Evolutionary conservation across 2,113 vertebrate genomes (phyloP), one percentile per base, ranked within the genome.

Genomic region (Donacobius atricapilla): DNA sequence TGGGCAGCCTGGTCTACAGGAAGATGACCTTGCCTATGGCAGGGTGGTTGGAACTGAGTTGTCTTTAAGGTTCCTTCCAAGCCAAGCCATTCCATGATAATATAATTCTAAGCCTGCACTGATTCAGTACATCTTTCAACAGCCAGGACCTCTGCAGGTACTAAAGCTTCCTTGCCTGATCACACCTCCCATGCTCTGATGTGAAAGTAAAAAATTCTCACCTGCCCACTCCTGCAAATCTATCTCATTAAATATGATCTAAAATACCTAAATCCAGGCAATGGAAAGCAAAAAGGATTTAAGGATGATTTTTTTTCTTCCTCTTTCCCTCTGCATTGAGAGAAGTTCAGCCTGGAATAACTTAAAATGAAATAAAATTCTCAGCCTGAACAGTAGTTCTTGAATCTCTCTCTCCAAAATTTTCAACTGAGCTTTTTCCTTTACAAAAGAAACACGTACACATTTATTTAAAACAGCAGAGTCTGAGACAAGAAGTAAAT

Each of bases 171-270:
- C 65, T 60, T 89, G 65, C 58, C 39, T 90, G 65, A 89, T 95
- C 90, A 94, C 94, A 95, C 94, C 87, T 95, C 90, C 91, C 82
- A 90, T 68, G 85, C 75, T 83, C 24, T 78, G 78, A 76, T 85
- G 70, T 87, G 70, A 75, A 95, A 94, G 84, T 2, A 15, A 92
- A 93, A 92, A 91, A 48, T 81, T 97, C 86, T 91, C 96, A 94
- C 83, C 84, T 93, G 54, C 94, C 91, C 75, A 96, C 92, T 85
- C 82, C 58, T 86, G 63, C 58, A 91, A 85, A 93, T 86, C 48
- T 47, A 64, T 53, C 72, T 68, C 37, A 57, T 85, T 56, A 42
- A 77, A 81, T 53, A 70, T 35, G 63, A 90, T 70, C 71, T n/a
- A 68, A 60, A 94, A 83, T 83, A 83, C 42, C 25, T 66, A 73